Base-by-base conservation (phyloP, 2,113 vertebrate genomes). In the Sinocyclocheilus rhinocerous region DNA sequence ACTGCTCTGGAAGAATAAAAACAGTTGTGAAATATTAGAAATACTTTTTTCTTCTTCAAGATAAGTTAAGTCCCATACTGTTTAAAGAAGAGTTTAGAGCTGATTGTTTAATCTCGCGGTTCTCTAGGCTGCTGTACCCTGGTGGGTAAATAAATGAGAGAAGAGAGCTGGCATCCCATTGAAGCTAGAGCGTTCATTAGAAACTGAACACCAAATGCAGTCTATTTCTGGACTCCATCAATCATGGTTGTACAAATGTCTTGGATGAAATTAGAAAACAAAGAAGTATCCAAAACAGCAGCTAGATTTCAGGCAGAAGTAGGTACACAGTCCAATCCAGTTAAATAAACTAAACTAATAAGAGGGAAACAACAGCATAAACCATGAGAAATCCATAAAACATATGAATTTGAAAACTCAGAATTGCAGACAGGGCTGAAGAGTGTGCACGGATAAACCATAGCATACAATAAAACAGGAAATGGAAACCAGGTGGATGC, bases 131-230 rank as follows among this genome's bases (percentile, higher is more conserved):
- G 36, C 22, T 45, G 78, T 42, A 63, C 33, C 33, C 78, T 81
- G 59, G 78, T 81, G 78, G 36, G 59, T 81, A 33, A 42, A 36
- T 59, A 61, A 59, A 76, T 22, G n/a, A 50, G 59, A 76, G 73
- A 63, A 12, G 76, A 78, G 76, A 52, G 26, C 63, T 80, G 33
- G 22, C 20, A 63, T 13, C 50, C 55, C 76, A 73, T 4, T 81
- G 55, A 81, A 86, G 76, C 45, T 69, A 55, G 11, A 77, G 42
- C 22, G 6, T 39, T 86, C 29, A 57, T 48, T 73, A 26, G 24
- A 81, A 72, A 73, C 50, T 70, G 29, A 55, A 61, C 52, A 16
- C 73, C 26, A 55, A 70, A 69, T 59, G 29, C 48, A 24, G 73
- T 29, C 15, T 29, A 36, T 33, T 65, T 50, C 18, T 29, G 29